phyloP scores from a whole-genome alignment of 2,888 invertebrate genomes.

The Eristalis arbustorum region DNA sequence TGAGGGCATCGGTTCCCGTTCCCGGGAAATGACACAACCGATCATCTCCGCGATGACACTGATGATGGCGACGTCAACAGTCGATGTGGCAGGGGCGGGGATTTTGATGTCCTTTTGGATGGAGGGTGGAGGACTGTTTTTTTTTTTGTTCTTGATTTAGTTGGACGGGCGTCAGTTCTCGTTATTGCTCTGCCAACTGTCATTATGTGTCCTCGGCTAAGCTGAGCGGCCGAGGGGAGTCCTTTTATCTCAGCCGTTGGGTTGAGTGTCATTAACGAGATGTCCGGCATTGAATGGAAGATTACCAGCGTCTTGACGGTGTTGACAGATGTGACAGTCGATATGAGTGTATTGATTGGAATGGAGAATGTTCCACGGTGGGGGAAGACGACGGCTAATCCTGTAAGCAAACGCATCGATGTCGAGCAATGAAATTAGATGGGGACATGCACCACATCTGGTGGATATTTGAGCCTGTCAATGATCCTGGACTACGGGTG shows the following conservation, averaged over 20 bases:
- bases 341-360: not conserved
- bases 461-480: not conserved
- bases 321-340: not conserved
- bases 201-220: constrained; percentile 5
- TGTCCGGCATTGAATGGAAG: not conserved
- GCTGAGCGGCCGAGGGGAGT: not conserved
- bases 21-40: not conserved
- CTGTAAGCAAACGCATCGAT: not conserved
- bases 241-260: not conserved
- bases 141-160: not conserved
- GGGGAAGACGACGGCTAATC: not conserved
- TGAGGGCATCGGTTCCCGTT: not conserved
- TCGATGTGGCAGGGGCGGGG: no score
- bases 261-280: not conserved
- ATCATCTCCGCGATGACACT: not conserved
- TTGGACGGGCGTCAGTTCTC: not conserved
- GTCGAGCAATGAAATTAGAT: not conserved
- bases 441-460: no score
- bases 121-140: not conserved
- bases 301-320: not conserved
- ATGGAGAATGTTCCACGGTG: not conserved
- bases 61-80: no score
- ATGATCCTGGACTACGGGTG: not conserved
- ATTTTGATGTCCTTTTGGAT: not conserved
- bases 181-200: not conserved